Conservation (phyloP, 92 coral and sea anemone species). For the Siderastrea radians region DNA sequence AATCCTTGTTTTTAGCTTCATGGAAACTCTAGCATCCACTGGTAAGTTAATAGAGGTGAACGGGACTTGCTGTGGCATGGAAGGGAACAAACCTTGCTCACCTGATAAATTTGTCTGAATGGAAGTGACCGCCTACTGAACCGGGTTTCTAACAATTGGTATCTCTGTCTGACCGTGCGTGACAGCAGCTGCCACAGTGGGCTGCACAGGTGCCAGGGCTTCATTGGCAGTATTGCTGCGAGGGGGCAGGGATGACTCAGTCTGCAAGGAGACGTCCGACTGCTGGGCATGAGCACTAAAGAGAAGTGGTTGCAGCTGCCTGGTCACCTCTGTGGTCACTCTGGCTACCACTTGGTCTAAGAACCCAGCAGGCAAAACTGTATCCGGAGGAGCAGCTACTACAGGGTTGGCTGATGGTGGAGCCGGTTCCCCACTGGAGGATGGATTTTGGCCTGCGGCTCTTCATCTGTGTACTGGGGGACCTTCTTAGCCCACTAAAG, state of each 20-base stretch:
- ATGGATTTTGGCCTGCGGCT: too few relatives aligned
- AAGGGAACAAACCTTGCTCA: background rate
- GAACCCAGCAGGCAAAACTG: slow-evolving; percentile 13
- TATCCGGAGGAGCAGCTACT: background rate
- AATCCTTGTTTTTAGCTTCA: background rate
- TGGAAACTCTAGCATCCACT: slow-evolving; percentile 45
- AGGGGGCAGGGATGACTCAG: slow-evolving; percentile 21
- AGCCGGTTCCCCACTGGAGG: background rate
- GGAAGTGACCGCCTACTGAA: background rate
- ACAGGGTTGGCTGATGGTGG: background rate
- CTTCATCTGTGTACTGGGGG: too few relatives aligned
- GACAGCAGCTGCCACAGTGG: background rate
- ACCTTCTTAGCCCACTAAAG: too few relatives aligned
- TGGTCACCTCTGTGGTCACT: slow-evolving; percentile 24
- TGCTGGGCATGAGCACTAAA: background rate
- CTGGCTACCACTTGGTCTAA: slow-evolving; percentile 10
- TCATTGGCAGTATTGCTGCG: too few relatives aligned
- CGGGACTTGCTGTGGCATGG: background rate
- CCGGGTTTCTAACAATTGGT: background rate
- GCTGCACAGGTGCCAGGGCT: background rate
- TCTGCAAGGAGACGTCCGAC: background rate
- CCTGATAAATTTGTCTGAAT: slow-evolving; percentile 3
- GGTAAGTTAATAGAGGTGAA: slow-evolving; percentile 33
- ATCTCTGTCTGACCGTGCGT: background rate
- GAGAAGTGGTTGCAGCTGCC: slow-evolving; percentile 33